phyloP scores from a whole-genome alignment of 2,888 invertebrate genomes.

The Dusona sp. region DNA sequence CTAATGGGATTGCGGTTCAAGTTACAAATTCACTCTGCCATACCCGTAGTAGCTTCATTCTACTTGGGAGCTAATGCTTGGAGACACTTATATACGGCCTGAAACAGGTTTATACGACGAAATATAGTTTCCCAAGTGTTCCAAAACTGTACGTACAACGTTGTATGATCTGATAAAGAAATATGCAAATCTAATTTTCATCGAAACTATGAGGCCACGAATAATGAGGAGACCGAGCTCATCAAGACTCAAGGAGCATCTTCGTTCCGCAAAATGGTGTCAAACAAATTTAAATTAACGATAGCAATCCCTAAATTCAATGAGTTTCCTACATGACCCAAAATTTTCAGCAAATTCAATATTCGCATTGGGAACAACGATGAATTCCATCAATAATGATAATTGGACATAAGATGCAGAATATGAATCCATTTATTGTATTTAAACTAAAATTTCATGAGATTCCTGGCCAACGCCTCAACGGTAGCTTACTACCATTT shows the following conservation, averaged over 20 bases:
- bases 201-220: constrained; percentile 26
- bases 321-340: neutral
- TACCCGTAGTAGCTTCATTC: constrained; percentile 71
- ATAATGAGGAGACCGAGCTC: neutral
- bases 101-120: constrained; percentile 40
- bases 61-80: constrained; percentile 49
- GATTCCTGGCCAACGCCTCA: no score
- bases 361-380: neutral
- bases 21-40: constrained; percentile 77
- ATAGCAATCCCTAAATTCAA: neutral
- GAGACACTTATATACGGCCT: constrained; percentile 55
- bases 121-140: constrained; percentile 39
- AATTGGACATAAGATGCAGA: neutral
- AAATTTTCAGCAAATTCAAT: neutral
- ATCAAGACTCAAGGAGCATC: constrained; percentile 15
- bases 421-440: neutral
- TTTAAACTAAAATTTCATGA: neutral
- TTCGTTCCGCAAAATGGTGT: constrained; percentile 5
- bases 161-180: constrained; percentile 26
- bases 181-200: constrained; percentile 26
- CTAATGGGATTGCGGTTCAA: constrained; percentile 73
- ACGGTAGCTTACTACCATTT: no score
- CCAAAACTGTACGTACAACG: constrained; percentile 16
- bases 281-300: constrained; percentile 1
- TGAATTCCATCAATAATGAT: neutral